A percentile compares a stretch with the other conserved stretches of the same genome.
phyloP scores from a whole-genome alignment of 1,140 invertebrate genomes.

The Drosophila arawakana region DNA sequence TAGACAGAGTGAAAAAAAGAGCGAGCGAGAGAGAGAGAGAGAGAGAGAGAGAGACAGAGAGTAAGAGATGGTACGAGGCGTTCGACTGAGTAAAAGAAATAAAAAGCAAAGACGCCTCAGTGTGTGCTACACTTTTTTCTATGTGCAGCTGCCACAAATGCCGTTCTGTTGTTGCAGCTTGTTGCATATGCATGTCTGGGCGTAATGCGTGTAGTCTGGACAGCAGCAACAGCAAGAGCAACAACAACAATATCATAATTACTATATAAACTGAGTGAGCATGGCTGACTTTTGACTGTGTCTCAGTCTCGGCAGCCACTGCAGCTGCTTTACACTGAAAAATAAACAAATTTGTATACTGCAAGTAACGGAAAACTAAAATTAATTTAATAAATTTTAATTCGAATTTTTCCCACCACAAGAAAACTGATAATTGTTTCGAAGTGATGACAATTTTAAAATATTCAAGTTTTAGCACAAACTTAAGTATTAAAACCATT shows the following conservation, averaged over 20 bases:
- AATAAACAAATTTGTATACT: no score
- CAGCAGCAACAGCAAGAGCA: slow-evolving; percentile 21
- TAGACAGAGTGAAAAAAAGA: neutral
- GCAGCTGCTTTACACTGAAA: neutral
- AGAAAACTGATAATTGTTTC: no score
- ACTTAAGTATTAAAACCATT: no score
- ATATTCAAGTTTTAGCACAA: no score
- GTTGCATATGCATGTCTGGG: slow-evolving; percentile 61
- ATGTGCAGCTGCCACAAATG: slow-evolving; percentile 21
- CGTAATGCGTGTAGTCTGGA: slow-evolving; percentile 57
- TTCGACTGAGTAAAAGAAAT: slow-evolving; percentile 48
- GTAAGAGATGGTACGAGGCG: slow-evolving; percentile 30
- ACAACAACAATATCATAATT: slow-evolving; percentile 53
- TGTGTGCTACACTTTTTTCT: slow-evolving; percentile 43
- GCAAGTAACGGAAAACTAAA: no score
- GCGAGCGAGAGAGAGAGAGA: no score
- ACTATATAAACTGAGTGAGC: slow-evolving; percentile 59
- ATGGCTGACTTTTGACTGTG: slow-evolving; percentile 55
- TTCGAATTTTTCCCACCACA: no score
- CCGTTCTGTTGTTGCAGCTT: slow-evolving; percentile 36
- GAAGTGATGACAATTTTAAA: no score
- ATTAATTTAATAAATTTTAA: no score
- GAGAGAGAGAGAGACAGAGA: neutral
- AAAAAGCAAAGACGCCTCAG: slow-evolving; percentile 28
- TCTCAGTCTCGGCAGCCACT: slow-evolving; percentile 3